These are phyloP conservation scores for Camponotus fellah DNA, from an alignment of 2,888 invertebrate genomes.

Conservation along the genomic window DNA sequence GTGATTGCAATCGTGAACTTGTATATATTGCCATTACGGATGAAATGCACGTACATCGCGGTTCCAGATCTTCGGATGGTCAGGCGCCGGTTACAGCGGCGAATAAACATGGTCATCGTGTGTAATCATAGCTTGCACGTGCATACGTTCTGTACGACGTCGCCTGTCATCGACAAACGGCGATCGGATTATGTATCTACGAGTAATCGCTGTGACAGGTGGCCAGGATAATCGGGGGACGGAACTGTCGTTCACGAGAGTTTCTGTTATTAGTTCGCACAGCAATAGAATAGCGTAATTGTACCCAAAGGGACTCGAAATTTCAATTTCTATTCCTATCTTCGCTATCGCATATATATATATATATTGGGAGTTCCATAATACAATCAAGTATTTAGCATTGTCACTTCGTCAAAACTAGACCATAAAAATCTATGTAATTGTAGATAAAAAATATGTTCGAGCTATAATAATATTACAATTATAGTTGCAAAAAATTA, in stretches of 20 bases:
- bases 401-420: background rate
- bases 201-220: slow-evolving; percentile 74
- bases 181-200: slow-evolving; percentile 75
- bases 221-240: slow-evolving; percentile 70
- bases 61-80: slow-evolving; percentile 41
- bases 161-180: slow-evolving; percentile 72
- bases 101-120: slow-evolving; percentile 60
- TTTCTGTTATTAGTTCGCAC: slow-evolving; percentile 47
- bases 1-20: slow-evolving; percentile 49
- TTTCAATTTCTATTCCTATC: slow-evolving; percentile 43
- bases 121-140: slow-evolving; percentile 64
- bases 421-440: background rate
- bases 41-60: slow-evolving; percentile 47
- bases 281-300: slow-evolving; percentile 55
- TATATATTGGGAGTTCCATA: background rate
- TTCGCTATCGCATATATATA: background rate
- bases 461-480: background rate
- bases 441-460: background rate
- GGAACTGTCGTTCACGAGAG: slow-evolving; percentile 63
- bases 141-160: slow-evolving; percentile 66
- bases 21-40: slow-evolving; percentile 50
- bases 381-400: background rate
- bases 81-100: slow-evolving; percentile 26
- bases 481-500: background rate
- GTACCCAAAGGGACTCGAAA: slow-evolving; percentile 43